Evolutionary conservation across 35 echinoderm and acorn worm genomes (phyloP), one percentile per base, ranked within the genome.

Genomic region (Heliocidaris tuberculata): DNA sequence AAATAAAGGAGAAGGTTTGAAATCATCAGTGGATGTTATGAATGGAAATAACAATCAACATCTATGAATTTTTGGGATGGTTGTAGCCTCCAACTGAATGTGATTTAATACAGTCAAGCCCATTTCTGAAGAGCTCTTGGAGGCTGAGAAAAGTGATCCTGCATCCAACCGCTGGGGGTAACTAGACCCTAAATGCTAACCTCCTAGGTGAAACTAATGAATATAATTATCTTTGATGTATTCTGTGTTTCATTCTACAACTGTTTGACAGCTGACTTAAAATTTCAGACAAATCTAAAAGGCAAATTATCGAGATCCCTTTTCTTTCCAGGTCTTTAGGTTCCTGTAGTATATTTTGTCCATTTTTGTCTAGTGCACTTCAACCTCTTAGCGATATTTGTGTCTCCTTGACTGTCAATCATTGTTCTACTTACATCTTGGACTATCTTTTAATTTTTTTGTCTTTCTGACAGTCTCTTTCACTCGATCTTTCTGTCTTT

Each of bases 361-460:
- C 29, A 31, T 89, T 89, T 89, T 89, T 48, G 47, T 89, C 31
- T 32, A 89, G 87, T 42, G 87, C 87, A 42, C 87, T 89, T 42
- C 87, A 89, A 89, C 87, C 47, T 42, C 87, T 89, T 89, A 24
- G 47, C 9, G 87, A 48, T 9, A 24, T 32, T 42, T 89, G 13
- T 32, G 31, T 32, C 31, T 8, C 10, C 87, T 42, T 48, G 87
- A 89, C 47, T 89, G 87, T 89, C 87, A 89, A 89, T 89, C 87
- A 89, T 42, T 89, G 87, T 47, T 93, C 48, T 93, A 48, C 92
- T 93, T 56, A 11, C 48, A 31, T 93, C 56, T 93, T 93, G 30
- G 4, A 31, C 5, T 50, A 50, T 61, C 31, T 59, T 35, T 59
- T 35, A 11, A 31, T 78, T 78, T 93, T 52, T 56, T 49, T 61